Evolutionary conservation across 2,888 invertebrate genomes (phyloP), one percentile per base, ranked within the genome.

Genomic region (Drosophila crucigera): DNA sequence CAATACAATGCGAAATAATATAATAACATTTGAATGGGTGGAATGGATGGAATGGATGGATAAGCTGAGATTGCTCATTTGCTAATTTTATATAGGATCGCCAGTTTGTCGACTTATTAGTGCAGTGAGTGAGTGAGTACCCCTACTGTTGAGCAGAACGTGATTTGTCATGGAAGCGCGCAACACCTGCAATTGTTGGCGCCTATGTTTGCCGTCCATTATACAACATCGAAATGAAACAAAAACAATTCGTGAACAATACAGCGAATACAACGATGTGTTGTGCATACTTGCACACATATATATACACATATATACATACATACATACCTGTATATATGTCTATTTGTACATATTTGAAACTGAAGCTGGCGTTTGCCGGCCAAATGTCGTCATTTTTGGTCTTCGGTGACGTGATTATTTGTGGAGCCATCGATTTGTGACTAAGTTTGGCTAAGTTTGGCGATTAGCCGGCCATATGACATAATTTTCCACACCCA

Each of bases 311-410:
- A 56, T 3, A 37, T n/a, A 53, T 28, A 28, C 9, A 59, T 33
- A 65, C 14, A 9, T 10, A 39, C 2, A 9, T 9, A 9, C 2
- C 4, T 19, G 4, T 39, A 0, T 9, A 19, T 4, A 41, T 41
- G n/a, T 10, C 7, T 0, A 31, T 31, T 2, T 76, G 59, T 68
- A 68, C 53, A 52, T 63, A 67, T 78, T 50, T 68, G 58, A 66
- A 67, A 63, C 55, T 65, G 47, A 78, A 70, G 62, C 65, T 66
- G 54, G 76, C 72, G 59, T 68, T 55, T 50, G 63, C 66, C 68
- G 82, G 60, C 70, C 74, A 82, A 82, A 80, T 80, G 80, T 74
- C 80, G 80, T 80, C 80, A 80, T 80, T 75, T 66, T 63, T 64
- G 53, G 43, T 71, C 41, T 61, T 64, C 52, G 80, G 65, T 79